Percentiles rank a stretch among this genome's conserved stretches.
phyloP scores from a whole-genome alignment of 2,888 invertebrate genomes.

The Dasypogon diadema region DNA sequence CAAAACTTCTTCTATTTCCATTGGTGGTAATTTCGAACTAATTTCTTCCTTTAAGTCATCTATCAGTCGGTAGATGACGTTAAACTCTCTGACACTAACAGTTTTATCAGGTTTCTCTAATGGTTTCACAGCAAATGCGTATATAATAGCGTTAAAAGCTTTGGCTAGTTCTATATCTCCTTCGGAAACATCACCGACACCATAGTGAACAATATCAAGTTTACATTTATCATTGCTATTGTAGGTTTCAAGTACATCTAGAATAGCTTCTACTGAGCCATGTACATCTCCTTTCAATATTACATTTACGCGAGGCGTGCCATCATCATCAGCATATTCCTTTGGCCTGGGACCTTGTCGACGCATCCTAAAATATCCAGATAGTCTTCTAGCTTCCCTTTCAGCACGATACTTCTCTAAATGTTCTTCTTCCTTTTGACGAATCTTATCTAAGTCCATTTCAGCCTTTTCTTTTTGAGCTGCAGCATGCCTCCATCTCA shows the following conservation, averaged over 20 bases:
- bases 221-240: slow-evolving; percentile 78
- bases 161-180: slow-evolving; percentile 86
- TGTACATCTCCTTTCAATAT: slow-evolving; percentile 91
- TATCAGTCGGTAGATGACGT: slow-evolving; percentile 93
- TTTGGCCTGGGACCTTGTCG: slow-evolving; percentile 74
- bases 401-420: slow-evolving; percentile 74
- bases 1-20: slow-evolving; percentile 80
- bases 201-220: slow-evolving; percentile 88
- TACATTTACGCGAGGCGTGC: slow-evolving; percentile 74
- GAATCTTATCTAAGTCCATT: slow-evolving; percentile 74
- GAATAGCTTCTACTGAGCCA: slow-evolving; percentile 95
- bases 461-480: slow-evolving; percentile 75
- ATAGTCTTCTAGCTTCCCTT: slow-evolving; percentile 72
- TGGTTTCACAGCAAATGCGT: slow-evolving; percentile 86
- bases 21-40: slow-evolving; percentile 76
- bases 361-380: slow-evolving; percentile 73
- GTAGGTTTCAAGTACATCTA: slow-evolving; percentile 91
- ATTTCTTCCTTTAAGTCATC: slow-evolving; percentile 89
- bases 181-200: slow-evolving; percentile 87
- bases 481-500: slow-evolving; percentile 75
- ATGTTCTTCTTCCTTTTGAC: slow-evolving; percentile 76
- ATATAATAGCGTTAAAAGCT: slow-evolving; percentile 83
- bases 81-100: slow-evolving; percentile 78
- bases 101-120: slow-evolving; percentile 66
- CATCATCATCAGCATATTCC: slow-evolving; percentile 70